phyloP scores from a whole-genome alignment of 2,888 invertebrate species.

The Lathronympha strigana region DNA sequence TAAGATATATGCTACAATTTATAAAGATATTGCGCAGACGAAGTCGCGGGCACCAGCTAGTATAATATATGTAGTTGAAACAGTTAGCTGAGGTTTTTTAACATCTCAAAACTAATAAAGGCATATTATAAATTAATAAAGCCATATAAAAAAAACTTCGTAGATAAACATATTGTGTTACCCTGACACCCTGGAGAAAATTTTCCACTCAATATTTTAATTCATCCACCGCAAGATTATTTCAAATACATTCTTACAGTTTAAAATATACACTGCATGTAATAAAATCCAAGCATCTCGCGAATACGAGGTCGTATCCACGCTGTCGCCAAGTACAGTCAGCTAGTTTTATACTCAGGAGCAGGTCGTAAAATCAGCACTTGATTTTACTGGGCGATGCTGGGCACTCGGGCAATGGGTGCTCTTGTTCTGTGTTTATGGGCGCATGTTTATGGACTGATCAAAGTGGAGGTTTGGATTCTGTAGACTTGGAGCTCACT shows the following conservation, averaged over 20 bases:
- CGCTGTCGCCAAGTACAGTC: conserved; percentile 11
- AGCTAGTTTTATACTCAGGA: not conserved
- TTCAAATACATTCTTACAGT: not conserved
- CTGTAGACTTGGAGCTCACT: too few species aligned
- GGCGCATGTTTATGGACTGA: too few species aligned
- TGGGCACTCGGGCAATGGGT: not conserved
- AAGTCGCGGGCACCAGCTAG: too few species aligned
- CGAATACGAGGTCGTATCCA: conserved; percentile 18
- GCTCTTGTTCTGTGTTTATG: conserved; percentile 2
- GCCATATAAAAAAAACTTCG: too few species aligned
- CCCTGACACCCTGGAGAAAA: not conserved
- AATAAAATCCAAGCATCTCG: conserved; percentile 16
- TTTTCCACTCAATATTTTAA: not conserved
- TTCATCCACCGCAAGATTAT: not conserved
- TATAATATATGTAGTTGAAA: too few species aligned
- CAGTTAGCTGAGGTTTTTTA: too few species aligned
- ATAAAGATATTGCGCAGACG: too few species aligned
- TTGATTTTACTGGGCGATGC: not conserved
- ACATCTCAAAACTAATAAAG: too few species aligned
- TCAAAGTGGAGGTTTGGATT: too few species aligned
- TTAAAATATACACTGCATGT: conserved; percentile 32
- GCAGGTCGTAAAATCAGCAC: not conserved
- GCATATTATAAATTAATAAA: too few species aligned
- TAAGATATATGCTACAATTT: too few species aligned
- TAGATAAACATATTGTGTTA: too few species aligned